Base-by-base conservation (phyloP, 37 sponge, comb jelly and placozoan species). In the Oopsacas minuta region DNA sequence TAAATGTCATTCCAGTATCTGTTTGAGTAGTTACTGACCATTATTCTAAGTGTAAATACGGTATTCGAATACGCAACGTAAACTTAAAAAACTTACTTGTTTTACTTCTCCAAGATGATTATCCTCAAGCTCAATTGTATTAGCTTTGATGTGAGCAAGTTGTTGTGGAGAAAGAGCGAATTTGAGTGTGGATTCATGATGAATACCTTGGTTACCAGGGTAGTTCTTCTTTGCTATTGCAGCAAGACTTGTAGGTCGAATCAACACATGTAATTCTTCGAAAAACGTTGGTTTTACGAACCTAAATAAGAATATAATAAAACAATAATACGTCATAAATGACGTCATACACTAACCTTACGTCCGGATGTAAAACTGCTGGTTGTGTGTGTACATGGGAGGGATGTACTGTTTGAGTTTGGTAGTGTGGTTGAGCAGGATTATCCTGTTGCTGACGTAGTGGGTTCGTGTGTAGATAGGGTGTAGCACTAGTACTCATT, bases 181-280 rank as follows among this genome's bases (percentile, higher is more conserved):
- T n/a, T 61, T 61, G 17, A 61, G 20, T 3, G 75, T 61, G 7
- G 75, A 61, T 12, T 61, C 75, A 12, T 61, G 75, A 12, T 61
- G 75, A n/a, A 61, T 61, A 3, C 75, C 75, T n/a, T 61, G 75
- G 75, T 61, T 61, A 34, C 75, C 75, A 10, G 75, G 75, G 75
- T 61, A 61, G 22, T 61, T 61, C 75, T 61, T 61, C 75, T 61
- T 61, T 3, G 75, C 20, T 7, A 61, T 61, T 12, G 75, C 75
- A n/a, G 75, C 75, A 32, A 61, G 75, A n/a, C 75, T 61, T 32
- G 75, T 61, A 3, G 75, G 75, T 34, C 75, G 75, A 3, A 61
- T 61, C 22, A 61, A 12, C 22, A 61, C 75, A 3, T 61, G 75
- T 3, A 61, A 34, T n/a, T 61, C 75, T 61, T 61, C 75, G 22